Evolutionary conservation across 2,113 vertebrate genomes (phyloP).

Genomic region (Tragelaphus strepsiceros): DNA sequence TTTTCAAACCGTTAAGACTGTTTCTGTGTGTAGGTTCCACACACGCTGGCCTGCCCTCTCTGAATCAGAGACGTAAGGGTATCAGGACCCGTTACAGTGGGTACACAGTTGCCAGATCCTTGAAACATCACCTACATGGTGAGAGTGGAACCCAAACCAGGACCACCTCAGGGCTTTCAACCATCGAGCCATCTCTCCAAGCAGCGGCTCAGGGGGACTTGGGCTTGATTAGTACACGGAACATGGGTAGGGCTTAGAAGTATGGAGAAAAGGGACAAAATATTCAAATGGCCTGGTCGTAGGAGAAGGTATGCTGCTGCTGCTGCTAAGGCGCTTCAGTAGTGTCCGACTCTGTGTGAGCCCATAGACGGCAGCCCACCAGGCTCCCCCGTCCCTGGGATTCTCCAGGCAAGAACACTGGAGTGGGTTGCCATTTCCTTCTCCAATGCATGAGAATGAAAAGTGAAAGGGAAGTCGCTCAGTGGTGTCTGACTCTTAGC

Average conservation of each 20-base stretch:
- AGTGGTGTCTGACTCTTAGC: too few species aligned
- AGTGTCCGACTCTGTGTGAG: too few species aligned
- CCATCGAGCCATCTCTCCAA: too few species aligned
- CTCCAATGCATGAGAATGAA: too few species aligned
- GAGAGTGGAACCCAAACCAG: background rate
- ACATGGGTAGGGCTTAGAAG: fast-evolving
- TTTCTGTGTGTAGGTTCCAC: background rate
- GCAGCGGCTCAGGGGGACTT: background rate
- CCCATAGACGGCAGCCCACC: too few species aligned
- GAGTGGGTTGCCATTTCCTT: too few species aligned
- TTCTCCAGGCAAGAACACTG: too few species aligned
- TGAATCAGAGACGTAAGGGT: background rate
- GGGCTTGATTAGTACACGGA: background rate
- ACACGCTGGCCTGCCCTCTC: fast-evolving
- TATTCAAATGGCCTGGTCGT: fast-evolving
- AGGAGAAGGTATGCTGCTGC: too few species aligned
- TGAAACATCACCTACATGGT: background rate
- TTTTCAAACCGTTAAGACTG: background rate
- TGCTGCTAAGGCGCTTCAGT: too few species aligned
- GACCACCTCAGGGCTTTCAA: fast-evolving
- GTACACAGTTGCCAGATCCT: background rate
- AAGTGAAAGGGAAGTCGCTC: too few species aligned
- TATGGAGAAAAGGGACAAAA: background rate
- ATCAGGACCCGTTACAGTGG: fast-evolving
- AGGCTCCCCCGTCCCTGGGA: too few species aligned